Conservation (phyloP, 1,140 invertebrate species). For the Conus betulinus region DNA sequence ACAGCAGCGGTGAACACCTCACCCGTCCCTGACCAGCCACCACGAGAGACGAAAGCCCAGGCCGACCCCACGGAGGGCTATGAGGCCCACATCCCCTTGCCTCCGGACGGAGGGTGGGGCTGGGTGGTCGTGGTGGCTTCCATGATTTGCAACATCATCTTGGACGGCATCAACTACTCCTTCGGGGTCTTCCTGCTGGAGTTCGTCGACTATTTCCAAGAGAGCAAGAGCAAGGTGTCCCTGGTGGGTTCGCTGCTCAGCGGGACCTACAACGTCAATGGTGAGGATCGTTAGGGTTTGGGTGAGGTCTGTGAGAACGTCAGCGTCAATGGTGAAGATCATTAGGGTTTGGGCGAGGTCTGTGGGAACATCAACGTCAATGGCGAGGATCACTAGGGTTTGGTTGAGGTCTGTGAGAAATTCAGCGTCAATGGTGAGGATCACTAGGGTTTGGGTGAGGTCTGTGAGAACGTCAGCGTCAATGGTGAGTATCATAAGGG, state of each 20-base stretch:
- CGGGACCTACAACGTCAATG: conserved; percentile 70
- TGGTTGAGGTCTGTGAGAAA: conserved; percentile 55
- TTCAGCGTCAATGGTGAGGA: conserved; percentile 69
- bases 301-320: too few species aligned
- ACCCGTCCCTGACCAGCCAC: not conserved
- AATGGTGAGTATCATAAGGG: too few species aligned
- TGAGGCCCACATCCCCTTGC: conserved; percentile 70
- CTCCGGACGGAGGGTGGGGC: conserved; percentile 89
- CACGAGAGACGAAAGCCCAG: conserved; percentile 49
- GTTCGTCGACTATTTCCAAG: conserved; percentile 89
- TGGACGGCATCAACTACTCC: conserved; percentile 94
- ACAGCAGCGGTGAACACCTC: too few species aligned
- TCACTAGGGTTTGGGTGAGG: too few species aligned
- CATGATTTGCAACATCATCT: conserved; percentile 93
- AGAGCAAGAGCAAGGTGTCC: conserved; percentile 86
- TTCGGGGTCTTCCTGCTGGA: conserved; percentile 93
- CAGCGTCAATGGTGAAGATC: too few species aligned
- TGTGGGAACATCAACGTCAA: too few species aligned
- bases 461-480: too few species aligned
- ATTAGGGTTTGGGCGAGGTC: too few species aligned
- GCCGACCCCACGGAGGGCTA: conserved; percentile 46
- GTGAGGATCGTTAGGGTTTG: conserved; percentile 41
- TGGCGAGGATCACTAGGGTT: too few species aligned
- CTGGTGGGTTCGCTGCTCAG: conserved; percentile 84
- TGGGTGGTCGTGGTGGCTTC: conserved; percentile 87